Evolutionary conservation across 2,113 vertebrate species (phyloP), one percentile per base, ranked within the genome.

Genomic region (Baryphthengus martii): DNA sequence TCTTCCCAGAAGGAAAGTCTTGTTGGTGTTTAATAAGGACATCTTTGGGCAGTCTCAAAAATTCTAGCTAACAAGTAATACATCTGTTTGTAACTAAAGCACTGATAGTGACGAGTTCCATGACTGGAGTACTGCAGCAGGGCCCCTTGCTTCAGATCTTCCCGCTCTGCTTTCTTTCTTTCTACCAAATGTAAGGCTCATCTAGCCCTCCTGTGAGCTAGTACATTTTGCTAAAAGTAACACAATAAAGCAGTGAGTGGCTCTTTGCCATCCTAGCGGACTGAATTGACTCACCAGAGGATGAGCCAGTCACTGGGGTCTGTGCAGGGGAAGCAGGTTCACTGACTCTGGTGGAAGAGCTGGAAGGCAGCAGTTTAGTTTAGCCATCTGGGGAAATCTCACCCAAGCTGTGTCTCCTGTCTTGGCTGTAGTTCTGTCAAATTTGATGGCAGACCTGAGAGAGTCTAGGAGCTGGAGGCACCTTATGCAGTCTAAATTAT

Each of bases 101-200:
- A 45, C 21, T 37, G 20, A 8, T 12, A 73, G 6, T 12, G 26
- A 25, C 0, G 0, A 56, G 8, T 16, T 39, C 10, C 40, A 33
- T 40, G 29, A 42, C n/a, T 31, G 40, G 13, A 92, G 14, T 28
- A 70, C 31, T 37, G 28, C 37, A 70, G 31, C 18, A 73, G 29
- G 14, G 19, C 24, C 53, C 56, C 45, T 79, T 83, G 35, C 20
- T 18, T 88, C 68, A 1, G 1, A 3, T 71, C 11, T 67, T 93
- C 31, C 37, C n/a, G 26, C 13, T 59, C 23, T 4, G 4, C 26
- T 83, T 76, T 10, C 31, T 68, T 68, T 2, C 7, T 47, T 90
- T 61, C 62, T 79, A 58, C 18, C 40, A 26, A 13, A 6, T 85
- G 19, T 31, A 66, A 72, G 50, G 40, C 37, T 93, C 77, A 45